Percentiles rank a stretch among this genome's conserved stretches.
Conservation (phyloP, 2,797 vertebrate species). For the Halcyon chelicuti region DNA sequence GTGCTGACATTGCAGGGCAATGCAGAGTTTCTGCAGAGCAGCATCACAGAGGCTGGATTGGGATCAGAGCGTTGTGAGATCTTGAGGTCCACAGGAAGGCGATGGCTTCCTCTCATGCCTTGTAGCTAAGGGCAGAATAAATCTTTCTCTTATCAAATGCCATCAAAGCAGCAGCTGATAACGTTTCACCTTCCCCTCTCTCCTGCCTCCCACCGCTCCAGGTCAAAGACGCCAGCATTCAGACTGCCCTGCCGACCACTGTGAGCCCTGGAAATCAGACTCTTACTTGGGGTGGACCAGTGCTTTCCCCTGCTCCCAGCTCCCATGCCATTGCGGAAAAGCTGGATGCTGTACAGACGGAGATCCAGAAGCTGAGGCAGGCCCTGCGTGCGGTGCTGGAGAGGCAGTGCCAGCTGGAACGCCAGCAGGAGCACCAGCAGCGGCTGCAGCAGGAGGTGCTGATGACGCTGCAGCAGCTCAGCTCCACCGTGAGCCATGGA, state of each 20-base stretch:
- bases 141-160: background rate
- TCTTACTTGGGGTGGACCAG: background rate
- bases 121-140: background rate
- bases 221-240: slow-evolving; percentile 60
- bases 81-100: background rate
- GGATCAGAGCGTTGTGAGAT: background rate
- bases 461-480: slow-evolving; percentile 82
- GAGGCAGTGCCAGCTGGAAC: slow-evolving; percentile 83
- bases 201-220: background rate
- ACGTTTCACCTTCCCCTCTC: background rate
- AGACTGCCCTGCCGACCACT: background rate
- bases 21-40: rapidly evolving
- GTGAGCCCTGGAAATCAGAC: background rate
- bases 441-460: slow-evolving; percentile 88
- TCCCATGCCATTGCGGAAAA: slow-evolving; percentile 73
- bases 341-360: slow-evolving; percentile 81
- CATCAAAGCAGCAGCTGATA: background rate
- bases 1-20: background rate
- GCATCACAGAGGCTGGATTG: background rate
- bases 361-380: slow-evolving; percentile 83
- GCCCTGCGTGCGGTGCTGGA: slow-evolving; percentile 84
- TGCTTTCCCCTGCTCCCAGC: background rate
- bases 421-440: slow-evolving; percentile 87
- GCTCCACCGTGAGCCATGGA: slow-evolving; percentile 73
- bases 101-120: background rate